A percentile compares a stretch with the other conserved stretches of the same genome.
Conservation (phyloP, 2,888 invertebrate genomes). For the Eilema caniola region DNA sequence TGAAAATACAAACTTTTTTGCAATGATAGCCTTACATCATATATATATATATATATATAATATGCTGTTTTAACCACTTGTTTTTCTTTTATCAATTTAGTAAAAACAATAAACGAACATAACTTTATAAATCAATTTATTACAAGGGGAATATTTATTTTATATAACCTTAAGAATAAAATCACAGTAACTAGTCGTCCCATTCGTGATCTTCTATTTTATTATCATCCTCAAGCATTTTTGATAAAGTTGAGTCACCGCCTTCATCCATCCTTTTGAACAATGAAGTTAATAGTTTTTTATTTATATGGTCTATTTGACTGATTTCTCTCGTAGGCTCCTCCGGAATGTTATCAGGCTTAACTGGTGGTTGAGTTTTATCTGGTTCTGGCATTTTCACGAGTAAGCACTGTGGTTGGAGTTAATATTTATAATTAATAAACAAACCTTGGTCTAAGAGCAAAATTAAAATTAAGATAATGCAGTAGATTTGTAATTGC, state of each 20-base stretch:
- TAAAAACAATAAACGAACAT: not conserved
- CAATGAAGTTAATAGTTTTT: slow-evolving; percentile 88
- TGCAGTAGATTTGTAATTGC: not conserved
- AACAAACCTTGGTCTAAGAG: not conserved
- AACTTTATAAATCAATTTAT: slow-evolving; percentile 2
- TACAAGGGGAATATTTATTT: slow-evolving; percentile 9
- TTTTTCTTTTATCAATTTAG: too few relatives aligned
- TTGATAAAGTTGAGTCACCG: slow-evolving; percentile 65
- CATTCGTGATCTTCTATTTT: slow-evolving; percentile 75
- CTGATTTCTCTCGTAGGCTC: slow-evolving; percentile 83
- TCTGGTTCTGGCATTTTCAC: slow-evolving; percentile 75
- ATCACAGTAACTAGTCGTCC: slow-evolving; percentile 60
- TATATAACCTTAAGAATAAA: slow-evolving; percentile 28
- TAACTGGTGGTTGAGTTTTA: slow-evolving; percentile 54
- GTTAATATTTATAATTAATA: slow-evolving; percentile 16
- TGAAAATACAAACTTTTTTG: too few relatives aligned
- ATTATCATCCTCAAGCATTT: slow-evolving; percentile 73
- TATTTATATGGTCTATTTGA: slow-evolving; percentile 89
- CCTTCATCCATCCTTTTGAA: slow-evolving; percentile 87
- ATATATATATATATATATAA: too few relatives aligned
- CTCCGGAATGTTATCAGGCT: slow-evolving; percentile 61
- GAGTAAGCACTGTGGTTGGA: slow-evolving; percentile 22
- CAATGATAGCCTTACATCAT: too few relatives aligned
- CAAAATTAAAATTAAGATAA: not conserved
- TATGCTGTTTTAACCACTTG: too few relatives aligned